These are phyloP conservation scores for Toxonevra muliebris DNA, from an alignment of 2,888 invertebrate genomes.

Conservation along the genomic window DNA sequence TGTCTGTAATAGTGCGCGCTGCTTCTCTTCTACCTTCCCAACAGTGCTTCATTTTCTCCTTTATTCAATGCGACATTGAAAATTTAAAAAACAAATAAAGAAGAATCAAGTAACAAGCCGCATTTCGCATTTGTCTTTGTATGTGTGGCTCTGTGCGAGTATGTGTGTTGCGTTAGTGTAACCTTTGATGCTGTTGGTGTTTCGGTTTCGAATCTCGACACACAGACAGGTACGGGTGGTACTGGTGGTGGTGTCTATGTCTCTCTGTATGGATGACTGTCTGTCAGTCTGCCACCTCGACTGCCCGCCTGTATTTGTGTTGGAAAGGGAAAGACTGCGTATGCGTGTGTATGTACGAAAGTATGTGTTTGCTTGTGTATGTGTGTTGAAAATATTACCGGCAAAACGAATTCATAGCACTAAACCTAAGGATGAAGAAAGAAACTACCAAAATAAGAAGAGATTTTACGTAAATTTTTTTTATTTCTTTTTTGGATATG, in stretches of 20 bases:
- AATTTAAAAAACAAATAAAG: slow-evolving; percentile 29
- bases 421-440: not conserved
- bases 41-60: slow-evolving; percentile 26
- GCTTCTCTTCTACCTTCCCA: no score
- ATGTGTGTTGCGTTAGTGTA: slow-evolving; percentile 18
- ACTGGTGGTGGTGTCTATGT: slow-evolving; percentile 10
- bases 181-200: slow-evolving; percentile 33
- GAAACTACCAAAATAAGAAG: slow-evolving; percentile 16
- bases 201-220: slow-evolving; percentile 18
- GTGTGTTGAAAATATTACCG: slow-evolving; percentile 19
- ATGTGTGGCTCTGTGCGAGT: slow-evolving; percentile 12
- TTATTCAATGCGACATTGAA: slow-evolving; percentile 62
- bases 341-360: not conserved
- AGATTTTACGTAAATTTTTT: slow-evolving; percentile 16
- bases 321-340: slow-evolving; percentile 20
- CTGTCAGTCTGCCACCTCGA: slow-evolving; percentile 32
- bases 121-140: slow-evolving; percentile 34
- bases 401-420: slow-evolving; percentile 21
- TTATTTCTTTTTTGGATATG: not conserved
- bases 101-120: not conserved
- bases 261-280: slow-evolving; percentile 31
- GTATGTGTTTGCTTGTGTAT: not conserved
- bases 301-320: slow-evolving; percentile 12
- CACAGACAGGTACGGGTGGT: not conserved
- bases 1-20: no score